Evolutionary conservation across 2,888 invertebrate species (phyloP), one percentile per base, ranked within the genome.

Genomic region (Zaprionus obscuricornis): DNA sequence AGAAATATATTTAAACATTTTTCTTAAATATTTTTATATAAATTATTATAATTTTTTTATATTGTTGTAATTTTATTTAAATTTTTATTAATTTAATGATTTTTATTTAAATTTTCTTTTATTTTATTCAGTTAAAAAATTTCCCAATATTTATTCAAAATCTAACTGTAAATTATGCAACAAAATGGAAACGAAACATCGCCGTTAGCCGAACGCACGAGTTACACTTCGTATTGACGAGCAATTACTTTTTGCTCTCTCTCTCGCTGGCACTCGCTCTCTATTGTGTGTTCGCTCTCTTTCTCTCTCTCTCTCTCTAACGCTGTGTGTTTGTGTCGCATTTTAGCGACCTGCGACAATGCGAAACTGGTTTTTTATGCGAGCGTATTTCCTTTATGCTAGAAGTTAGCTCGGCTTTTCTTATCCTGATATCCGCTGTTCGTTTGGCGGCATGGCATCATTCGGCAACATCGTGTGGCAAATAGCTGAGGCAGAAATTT

Each of bases 281-380:
- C 50, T 11, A 14, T 1, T 31, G 27, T n/a, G 27, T 27, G 27
- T 17, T 31, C 18, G 1, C 24, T 40, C 27, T 29, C 29, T 27
- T 11, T n/a, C 39, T 8, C 31, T 37, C 39, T 31, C 39, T 17
- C n/a, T n/a, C n/a, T n/a, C n/a, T n/a, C n/a, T n/a, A n/a, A n/a
- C n/a, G n/a, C n/a, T n/a, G 8, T 18, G 17, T 18, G 26, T 13
- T 3, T 36, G 29, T 27, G 14, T 40, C 3, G 26, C 20, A 17
- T 27, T 29, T 37, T 66, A 58, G 37, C 37, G 70, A 77, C 81
- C 82, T 84, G 51, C 66, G 82, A 81, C 81, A 81, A 77, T 52
- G 55, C 64, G 75, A 81, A 66, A 68, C 45, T 18, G 63, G 67
- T 84, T 77, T n/a, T n/a, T n/a, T 65, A 58, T 39, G 82, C 66